Evolutionary conservation across 2,797 vertebrate genomes (phyloP).

Genomic region (Myiotriccus ornatus): DNA sequence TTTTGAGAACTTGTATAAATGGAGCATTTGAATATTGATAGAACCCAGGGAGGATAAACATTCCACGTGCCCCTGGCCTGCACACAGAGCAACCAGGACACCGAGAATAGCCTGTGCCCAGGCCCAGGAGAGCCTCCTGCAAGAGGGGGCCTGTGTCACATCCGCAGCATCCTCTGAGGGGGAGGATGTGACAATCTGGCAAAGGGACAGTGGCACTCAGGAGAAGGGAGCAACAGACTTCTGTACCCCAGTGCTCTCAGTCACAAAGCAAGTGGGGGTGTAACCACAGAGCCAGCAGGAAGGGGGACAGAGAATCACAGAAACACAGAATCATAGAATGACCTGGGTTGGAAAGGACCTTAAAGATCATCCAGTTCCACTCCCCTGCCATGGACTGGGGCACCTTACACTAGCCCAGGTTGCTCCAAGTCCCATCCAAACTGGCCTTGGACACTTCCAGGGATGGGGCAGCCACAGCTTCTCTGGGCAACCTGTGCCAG

Average conservation of each 20-base stretch:
- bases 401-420: fast-evolving
- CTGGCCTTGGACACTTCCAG: background rate
- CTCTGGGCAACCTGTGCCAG: background rate
- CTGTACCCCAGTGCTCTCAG: background rate
- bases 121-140: background rate
- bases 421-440: background rate
- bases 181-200: background rate
- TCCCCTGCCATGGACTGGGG: background rate
- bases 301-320: background rate
- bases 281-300: background rate
- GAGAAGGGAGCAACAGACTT: background rate
- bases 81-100: fast-evolving
- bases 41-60: background rate
- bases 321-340: background rate
- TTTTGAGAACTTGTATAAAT: background rate
- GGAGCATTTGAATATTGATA: background rate
- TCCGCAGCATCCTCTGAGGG: background rate
- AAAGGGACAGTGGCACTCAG: background rate
- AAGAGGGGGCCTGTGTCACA: fast-evolving
- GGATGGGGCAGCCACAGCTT: background rate
- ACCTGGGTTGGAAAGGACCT: background rate
- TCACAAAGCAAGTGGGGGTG: background rate
- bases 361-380: background rate
- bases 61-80: background rate
- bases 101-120: fast-evolving